Evolutionary conservation across 2,797 vertebrate species (phyloP), one percentile per base, ranked within the genome.

Genomic region (Aulostomus chinensis): DNA sequence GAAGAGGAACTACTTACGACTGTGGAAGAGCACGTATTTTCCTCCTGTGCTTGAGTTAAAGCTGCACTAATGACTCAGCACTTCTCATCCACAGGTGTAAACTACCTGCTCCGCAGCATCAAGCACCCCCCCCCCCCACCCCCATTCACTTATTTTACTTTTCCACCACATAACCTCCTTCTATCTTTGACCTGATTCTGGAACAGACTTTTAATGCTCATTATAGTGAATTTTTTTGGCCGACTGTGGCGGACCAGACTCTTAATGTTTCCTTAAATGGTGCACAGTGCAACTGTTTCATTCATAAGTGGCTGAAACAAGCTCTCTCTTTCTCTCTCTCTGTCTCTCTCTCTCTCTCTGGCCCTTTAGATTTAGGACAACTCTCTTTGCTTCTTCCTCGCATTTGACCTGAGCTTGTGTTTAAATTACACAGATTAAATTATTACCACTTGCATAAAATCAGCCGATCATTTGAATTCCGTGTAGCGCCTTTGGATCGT

Each of bases 181-280:
- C 22, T 46, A 9, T 63, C 5, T 52, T 30, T 73, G 61, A 76
- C 56, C 26, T n/a, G n/a, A n/a, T n/a, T n/a, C n/a, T n/a, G n/a
- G n/a, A n/a, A 42, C 37, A 33, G 18, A 25, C 35, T 51, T 48
- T 56, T 17, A 11, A 17, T 45, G 14, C 7, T n/a, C 24, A 7
- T 13, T 8, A 24, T 8, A 24, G 22, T 24, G 22, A n/a, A n/a
- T n/a, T n/a, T n/a, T n/a, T n/a, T n/a, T n/a, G n/a, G n/a, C n/a
- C n/a, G n/a, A n/a, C n/a, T n/a, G n/a, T n/a, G n/a, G n/a, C n/a
- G n/a, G n/a, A n/a, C n/a, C n/a, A n/a, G n/a, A n/a, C n/a, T n/a
- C n/a, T n/a, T n/a, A n/a, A n/a, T n/a, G n/a, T n/a, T n/a, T n/a
- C n/a, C n/a, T n/a, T n/a, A n/a, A n/a, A n/a, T n/a, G n/a, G n/a